These are phyloP conservation scores for Xestia sexstrigata DNA, from an alignment of 2,888 invertebrate species.

Conservation along the genomic window DNA sequence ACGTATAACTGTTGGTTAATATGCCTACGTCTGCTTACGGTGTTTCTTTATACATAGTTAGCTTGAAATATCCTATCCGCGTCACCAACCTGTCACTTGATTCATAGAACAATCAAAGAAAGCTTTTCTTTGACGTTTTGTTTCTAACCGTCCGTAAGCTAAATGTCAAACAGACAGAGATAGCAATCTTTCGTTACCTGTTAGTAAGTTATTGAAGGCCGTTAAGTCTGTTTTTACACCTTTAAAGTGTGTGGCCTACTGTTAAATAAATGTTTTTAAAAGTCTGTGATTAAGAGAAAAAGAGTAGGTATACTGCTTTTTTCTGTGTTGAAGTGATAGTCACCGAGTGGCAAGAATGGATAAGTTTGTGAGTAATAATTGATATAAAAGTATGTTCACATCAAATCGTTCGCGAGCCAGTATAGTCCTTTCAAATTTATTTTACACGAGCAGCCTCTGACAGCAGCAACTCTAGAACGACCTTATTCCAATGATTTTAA, in stretches of 20 bases:
- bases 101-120: no score
- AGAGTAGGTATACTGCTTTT: not conserved
- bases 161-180: no score
- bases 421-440: not conserved
- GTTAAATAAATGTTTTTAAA: conserved; percentile 24
- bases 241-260: not conserved
- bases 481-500: not conserved
- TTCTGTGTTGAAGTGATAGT: conserved; percentile 20
- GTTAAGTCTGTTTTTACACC: no score
- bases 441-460: not conserved
- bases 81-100: no score
- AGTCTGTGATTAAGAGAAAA: conserved; percentile 52
- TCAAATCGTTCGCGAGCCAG: not conserved
- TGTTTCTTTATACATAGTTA: no score
- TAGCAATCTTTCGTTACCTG: no score
- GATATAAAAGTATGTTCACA: not conserved
- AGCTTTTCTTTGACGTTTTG: no score
- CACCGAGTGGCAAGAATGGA: conserved; percentile 48
- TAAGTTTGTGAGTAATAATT: not conserved
- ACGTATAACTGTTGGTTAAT: no score
- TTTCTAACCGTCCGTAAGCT: no score
- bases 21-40: no score
- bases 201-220: no score
- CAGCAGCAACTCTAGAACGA: not conserved
- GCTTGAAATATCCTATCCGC: no score